Percentiles rank a stretch among this genome's conserved stretches.
phyloP scores from a whole-genome alignment of 1,140 invertebrate species.

The Plodia interpunctella region DNA sequence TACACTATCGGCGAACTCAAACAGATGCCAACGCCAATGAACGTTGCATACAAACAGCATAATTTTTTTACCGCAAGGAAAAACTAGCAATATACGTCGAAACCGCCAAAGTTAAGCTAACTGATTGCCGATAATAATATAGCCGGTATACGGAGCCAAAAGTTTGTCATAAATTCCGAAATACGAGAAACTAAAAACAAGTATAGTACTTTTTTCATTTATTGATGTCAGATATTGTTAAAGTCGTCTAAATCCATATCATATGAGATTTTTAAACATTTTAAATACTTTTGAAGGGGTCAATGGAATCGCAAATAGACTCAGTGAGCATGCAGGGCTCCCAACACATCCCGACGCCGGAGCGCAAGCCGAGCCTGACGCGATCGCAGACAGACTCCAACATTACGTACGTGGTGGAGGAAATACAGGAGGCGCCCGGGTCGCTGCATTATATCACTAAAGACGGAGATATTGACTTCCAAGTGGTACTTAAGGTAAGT shows the following conservation, averaged over 20 bases:
- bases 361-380: constrained; percentile 84
- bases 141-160: no score
- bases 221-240: no score
- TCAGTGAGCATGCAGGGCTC: constrained; percentile 82
- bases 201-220: no score
- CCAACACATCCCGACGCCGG: constrained; percentile 77
- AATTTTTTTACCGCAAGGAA: no score
- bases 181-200: no score
- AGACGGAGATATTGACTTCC: constrained; percentile 95
- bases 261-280: neutral
- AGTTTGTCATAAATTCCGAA: no score
- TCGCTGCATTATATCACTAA: constrained; percentile 95
- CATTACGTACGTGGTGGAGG: constrained; percentile 90
- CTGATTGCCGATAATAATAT: no score
- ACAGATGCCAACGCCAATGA: no score
- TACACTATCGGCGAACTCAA: no score
- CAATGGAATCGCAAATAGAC: constrained; percentile 88
- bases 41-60: no score
- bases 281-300: constrained; percentile 78
- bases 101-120: no score
- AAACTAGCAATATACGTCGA: no score
- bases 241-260: neutral
- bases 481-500: constrained; percentile 90
- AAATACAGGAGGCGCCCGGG: constrained; percentile 91
- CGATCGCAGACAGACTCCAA: constrained; percentile 96